A percentile compares a stretch with the other conserved stretches of the same genome.
These are phyloP conservation scores for Anthopleura sola DNA, from an alignment of 64 coral and sea anemone species.

Conservation along the genomic window DNA sequence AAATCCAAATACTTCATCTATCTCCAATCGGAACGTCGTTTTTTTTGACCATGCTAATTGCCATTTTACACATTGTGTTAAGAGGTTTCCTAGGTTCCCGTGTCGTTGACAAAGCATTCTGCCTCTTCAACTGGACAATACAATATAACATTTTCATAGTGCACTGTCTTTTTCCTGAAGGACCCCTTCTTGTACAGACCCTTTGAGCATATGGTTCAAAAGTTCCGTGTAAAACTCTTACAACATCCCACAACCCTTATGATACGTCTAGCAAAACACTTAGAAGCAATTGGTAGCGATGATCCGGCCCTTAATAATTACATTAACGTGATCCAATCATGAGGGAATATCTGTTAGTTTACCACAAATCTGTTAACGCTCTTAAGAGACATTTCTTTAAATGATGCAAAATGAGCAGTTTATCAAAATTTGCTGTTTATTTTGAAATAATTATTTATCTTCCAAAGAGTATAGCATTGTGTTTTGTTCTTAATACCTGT, in stretches of 20 bases:
- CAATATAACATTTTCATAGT: neutral
- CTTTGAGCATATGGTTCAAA: neutral
- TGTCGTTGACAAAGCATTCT: neutral
- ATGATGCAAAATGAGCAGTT: no score
- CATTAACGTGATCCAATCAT: neutral
- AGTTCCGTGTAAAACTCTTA: neutral
- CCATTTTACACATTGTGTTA: neutral
- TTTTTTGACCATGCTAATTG: neutral
- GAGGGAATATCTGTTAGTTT: no score
- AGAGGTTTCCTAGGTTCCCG: conserved; percentile 20
- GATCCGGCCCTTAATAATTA: neutral
- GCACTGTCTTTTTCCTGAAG: neutral
- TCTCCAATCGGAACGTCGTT: neutral
- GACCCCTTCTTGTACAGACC: neutral
- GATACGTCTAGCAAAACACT: neutral
- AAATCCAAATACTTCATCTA: neutral
- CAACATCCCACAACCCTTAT: neutral
- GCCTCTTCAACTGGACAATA: neutral
- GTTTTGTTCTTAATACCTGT: neutral
- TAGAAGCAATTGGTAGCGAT: neutral
- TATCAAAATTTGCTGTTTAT: no score
- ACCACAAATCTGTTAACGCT: no score
- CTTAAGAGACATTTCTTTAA: no score
- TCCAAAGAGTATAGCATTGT: no score
- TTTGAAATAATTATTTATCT: no score